phyloP scores from a whole-genome alignment of 1,140 invertebrate genomes.

The Trigoniulus corallinus region DNA sequence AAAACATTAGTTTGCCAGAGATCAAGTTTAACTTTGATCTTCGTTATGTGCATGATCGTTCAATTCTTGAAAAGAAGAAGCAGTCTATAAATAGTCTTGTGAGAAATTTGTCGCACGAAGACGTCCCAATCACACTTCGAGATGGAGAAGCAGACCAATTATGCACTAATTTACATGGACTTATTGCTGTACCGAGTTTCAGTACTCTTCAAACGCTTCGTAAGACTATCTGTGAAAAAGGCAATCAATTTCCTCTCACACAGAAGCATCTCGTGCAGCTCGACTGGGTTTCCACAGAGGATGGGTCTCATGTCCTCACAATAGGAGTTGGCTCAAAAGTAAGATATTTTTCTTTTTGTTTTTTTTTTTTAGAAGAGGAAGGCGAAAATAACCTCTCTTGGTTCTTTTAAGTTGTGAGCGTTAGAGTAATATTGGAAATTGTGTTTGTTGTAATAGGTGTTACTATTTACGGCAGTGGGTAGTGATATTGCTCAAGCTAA shows the following conservation, averaged over 20 bases:
- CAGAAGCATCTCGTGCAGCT: constrained; percentile 58
- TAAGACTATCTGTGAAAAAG: constrained; percentile 76
- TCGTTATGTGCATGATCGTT: constrained; percentile 62
- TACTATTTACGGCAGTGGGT: constrained; percentile 21
- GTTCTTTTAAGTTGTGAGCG: neutral
- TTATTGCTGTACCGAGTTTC: constrained; percentile 78
- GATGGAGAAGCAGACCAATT: constrained; percentile 3
- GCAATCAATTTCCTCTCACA: constrained; percentile 70
- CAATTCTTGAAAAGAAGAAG: constrained; percentile 54
- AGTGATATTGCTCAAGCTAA: constrained; percentile 80
- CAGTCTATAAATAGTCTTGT: constrained; percentile 52
- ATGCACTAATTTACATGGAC: constrained; percentile 25
- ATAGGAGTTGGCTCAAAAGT: constrained; percentile 85
- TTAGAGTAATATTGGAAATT: neutral
- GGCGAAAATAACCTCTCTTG: too few species aligned
- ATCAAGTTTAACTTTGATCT: constrained; percentile 58
- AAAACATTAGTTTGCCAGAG: constrained; percentile 67
- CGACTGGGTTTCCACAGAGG: constrained; percentile 98
- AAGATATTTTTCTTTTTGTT: constrained; percentile 16
- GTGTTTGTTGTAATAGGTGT: constrained; percentile 14
- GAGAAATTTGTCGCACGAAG: constrained; percentile 38
- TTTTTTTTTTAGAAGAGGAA: neutral
- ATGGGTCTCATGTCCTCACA: constrained; percentile 93
- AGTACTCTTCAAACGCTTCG: constrained; percentile 75
- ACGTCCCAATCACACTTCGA: constrained; percentile 18